phyloP scores from a whole-genome alignment of 2,888 invertebrate species.

The Drosophila incognita region DNA sequence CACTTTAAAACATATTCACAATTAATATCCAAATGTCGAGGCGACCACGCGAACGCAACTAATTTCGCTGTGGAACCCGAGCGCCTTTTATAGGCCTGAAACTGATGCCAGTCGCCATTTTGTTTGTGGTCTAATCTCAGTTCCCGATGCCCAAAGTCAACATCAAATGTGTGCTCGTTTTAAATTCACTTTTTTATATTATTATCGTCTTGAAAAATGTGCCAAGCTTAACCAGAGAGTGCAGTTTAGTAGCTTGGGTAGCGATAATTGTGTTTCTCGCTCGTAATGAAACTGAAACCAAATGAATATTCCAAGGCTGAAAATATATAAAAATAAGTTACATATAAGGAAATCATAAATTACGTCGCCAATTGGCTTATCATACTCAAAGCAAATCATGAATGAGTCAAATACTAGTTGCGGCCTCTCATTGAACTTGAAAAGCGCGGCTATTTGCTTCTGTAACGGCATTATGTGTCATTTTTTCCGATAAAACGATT shows the following conservation, averaged over 20 bases:
- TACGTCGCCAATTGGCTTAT: constrained; percentile 53
- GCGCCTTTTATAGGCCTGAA: constrained; percentile 62
- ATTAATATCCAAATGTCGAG: constrained; percentile 11
- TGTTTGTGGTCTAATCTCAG: constrained; percentile 30
- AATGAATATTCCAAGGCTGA: constrained; percentile 45
- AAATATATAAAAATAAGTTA: constrained; percentile 31
- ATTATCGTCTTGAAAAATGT: constrained; percentile 60
- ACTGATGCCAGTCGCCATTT: constrained; percentile 50
- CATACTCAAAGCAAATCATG: constrained; percentile 20
- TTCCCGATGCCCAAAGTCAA: constrained; percentile 24
- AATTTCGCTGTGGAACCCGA: constrained; percentile 15
- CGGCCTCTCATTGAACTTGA: constrained; percentile 29
- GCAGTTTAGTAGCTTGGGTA: constrained; percentile 27
- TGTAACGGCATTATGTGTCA: constrained; percentile 49
- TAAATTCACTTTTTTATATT: constrained; percentile 40
- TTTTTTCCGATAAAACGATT: constrained; percentile 8
- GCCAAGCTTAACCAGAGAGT: constrained; percentile 56
- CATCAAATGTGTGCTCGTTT: constrained; percentile 29
- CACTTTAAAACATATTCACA: constrained; percentile 40
- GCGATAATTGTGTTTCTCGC: constrained; percentile 58
- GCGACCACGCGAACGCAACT: constrained; percentile 58
- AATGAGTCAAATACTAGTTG: constrained; percentile 25
- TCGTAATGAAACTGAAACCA: constrained; percentile 42
- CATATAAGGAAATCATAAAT: constrained; percentile 18
- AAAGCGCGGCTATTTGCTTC: constrained; percentile 19